Conservation (phyloP, 35 echinoderm and acorn worm genomes). For the Acanthaster planci region DNA sequence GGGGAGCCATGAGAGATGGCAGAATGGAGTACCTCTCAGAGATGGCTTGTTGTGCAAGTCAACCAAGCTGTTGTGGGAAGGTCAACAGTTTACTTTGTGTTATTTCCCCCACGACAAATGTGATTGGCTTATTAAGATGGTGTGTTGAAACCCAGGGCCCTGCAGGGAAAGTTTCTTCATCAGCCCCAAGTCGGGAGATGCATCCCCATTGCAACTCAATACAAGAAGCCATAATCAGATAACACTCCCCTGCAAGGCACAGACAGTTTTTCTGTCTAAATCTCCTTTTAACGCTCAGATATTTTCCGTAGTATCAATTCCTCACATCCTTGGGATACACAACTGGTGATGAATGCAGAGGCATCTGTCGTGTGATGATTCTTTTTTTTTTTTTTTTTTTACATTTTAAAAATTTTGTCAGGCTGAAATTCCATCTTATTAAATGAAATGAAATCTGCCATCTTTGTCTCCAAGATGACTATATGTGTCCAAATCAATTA, state of each 20-base stretch:
- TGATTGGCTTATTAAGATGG: slow-evolving; percentile 28
- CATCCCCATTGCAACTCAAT: neutral
- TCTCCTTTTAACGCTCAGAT: neutral
- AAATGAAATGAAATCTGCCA: neutral
- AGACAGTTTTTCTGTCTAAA: slow-evolving; percentile 7
- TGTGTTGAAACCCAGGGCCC: neutral
- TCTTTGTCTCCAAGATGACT: slow-evolving; percentile 8
- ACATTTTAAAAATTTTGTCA: neutral
- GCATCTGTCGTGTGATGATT: too few species aligned
- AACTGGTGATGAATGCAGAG: too few species aligned
- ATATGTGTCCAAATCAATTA: slow-evolving; percentile 12
- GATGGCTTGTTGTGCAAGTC: slow-evolving; percentile 16
- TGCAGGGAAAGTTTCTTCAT: neutral
- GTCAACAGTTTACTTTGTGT: slow-evolving; percentile 26
- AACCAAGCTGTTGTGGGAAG: neutral
- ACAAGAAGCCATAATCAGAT: slow-evolving; percentile 11
- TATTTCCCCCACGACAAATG: slow-evolving; percentile 21
- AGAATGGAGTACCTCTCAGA: neutral
- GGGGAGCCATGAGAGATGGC: slow-evolving; percentile 1
- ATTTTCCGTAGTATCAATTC: slow-evolving; percentile 13
- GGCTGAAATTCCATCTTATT: slow-evolving; percentile 6
- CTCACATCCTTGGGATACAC: neutral
- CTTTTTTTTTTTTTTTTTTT: neutral
- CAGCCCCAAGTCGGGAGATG: neutral
- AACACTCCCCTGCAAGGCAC: neutral